A percentile compares a stretch with the other conserved stretches of the same genome.
phyloP scores from a whole-genome alignment of 2,888 invertebrate species.

The Molanna angustata region DNA sequence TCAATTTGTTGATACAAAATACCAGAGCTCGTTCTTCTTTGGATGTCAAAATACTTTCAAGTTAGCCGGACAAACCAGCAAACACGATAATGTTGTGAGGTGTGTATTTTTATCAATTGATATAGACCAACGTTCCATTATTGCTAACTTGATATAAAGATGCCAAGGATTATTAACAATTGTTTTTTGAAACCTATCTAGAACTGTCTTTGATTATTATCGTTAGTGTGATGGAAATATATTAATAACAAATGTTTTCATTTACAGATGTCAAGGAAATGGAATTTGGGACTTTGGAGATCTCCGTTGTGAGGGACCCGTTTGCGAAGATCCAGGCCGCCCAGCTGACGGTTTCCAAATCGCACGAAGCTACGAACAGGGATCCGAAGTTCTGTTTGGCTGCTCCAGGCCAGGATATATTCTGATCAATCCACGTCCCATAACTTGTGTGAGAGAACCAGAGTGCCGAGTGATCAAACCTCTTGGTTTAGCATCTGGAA shows the following conservation, averaged over 20 bases:
- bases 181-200: too few relatives aligned
- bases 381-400: constrained; percentile 87
- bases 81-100: constrained; percentile 85
- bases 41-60: constrained; percentile 96
- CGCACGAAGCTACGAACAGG: constrained; percentile 80
- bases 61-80: constrained; percentile 86
- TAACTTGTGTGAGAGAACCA: constrained; percentile 87
- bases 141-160: not conserved
- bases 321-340: constrained; percentile 92
- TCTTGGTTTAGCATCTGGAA: constrained; percentile 85
- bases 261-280: constrained; percentile 76
- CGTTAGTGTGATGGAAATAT: too few relatives aligned
- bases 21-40: constrained; percentile 92
- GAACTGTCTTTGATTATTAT: too few relatives aligned
- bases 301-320: constrained; percentile 92
- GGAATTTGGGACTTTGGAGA: constrained; percentile 98
- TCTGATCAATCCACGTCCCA: constrained; percentile 85
- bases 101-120: constrained; percentile 20
- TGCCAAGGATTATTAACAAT: not conserved
- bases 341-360: constrained; percentile 90
- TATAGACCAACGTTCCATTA: not conserved
- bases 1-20: constrained; percentile 81
- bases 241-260: too few relatives aligned
- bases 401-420: constrained; percentile 92
- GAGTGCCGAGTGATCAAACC: constrained; percentile 92